A percentile compares a stretch with the other conserved stretches of the same genome.
Conservation (phyloP, 1,140 invertebrate genomes). For the Chelonus insularis region DNA sequence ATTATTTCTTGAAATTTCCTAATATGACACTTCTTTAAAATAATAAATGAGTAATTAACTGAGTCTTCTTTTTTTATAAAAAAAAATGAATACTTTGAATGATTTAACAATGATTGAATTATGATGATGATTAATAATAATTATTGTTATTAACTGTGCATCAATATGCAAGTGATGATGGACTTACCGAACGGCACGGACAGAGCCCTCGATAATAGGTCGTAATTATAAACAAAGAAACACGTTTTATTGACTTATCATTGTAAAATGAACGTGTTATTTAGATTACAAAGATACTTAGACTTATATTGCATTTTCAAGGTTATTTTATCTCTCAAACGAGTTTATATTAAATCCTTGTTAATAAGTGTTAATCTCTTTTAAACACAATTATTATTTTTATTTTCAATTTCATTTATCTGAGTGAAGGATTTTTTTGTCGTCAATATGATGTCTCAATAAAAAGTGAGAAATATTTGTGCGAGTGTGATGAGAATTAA, state of each 20-base stretch:
- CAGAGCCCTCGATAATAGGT: constrained; percentile 51
- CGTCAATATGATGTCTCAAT: not conserved
- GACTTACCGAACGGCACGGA: constrained; percentile 50
- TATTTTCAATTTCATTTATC: not conserved
- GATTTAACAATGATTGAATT: no score
- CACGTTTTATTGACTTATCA: constrained; percentile 36
- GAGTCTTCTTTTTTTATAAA: no score
- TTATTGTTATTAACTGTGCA: constrained; percentile 33
- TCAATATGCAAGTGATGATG: constrained; percentile 41
- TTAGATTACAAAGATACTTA: not conserved
- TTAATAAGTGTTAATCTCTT: not conserved
- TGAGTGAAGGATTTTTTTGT: constrained; percentile 3
- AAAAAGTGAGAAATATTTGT: not conserved
- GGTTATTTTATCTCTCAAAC: no score
- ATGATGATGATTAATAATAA: no score
- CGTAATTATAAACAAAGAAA: constrained; percentile 56
- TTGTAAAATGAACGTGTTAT: constrained; percentile 3
- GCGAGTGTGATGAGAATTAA: not conserved
- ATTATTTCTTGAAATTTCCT: no score
- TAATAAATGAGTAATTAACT: no score
- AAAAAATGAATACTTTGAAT: no score
- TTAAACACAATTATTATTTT: not conserved
- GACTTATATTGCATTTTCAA: no score
- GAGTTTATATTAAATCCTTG: no score
- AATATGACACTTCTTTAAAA: no score